A percentile compares a stretch with the other conserved stretches of the same genome.
These are phyloP conservation scores for Leptobrachium leishanense DNA, from an alignment of 2,113 vertebrate species.

Conservation along the genomic window DNA sequence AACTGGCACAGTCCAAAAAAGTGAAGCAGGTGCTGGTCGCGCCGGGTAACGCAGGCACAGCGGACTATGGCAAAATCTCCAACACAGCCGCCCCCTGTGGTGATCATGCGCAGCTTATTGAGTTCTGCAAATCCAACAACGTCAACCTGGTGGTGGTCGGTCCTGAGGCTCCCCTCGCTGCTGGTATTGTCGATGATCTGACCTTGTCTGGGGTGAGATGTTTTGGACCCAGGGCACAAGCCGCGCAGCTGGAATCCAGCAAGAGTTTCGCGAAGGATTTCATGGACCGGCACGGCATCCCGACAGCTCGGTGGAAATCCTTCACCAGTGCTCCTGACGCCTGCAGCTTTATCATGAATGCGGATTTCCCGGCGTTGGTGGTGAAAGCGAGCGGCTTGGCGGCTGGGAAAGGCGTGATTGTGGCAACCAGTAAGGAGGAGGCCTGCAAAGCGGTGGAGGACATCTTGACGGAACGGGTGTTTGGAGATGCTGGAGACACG, in stretches of 20 bases:
- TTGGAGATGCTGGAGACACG: slow-evolving; percentile 88
- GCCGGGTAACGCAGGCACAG: slow-evolving; percentile 85
- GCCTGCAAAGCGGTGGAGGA: slow-evolving; percentile 82
- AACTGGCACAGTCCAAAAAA: slow-evolving; percentile 78
- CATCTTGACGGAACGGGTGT: slow-evolving; percentile 87
- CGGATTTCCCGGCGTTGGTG: slow-evolving; percentile 81
- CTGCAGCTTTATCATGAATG: slow-evolving; percentile 81
- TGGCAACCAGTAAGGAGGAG: slow-evolving; percentile 76
- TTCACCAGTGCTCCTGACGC: slow-evolving; percentile 82
- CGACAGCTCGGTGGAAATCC: slow-evolving; percentile 86
- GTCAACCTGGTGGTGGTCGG: slow-evolving; percentile 79
- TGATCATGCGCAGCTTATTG: slow-evolving; percentile 80
- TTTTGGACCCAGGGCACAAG: slow-evolving; percentile 90
- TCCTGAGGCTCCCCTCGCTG: slow-evolving; percentile 77
- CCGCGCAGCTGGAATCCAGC: slow-evolving; percentile 89
- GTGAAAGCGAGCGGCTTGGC: slow-evolving; percentile 80
- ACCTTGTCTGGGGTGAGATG: slow-evolving; percentile 79
- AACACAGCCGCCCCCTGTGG: slow-evolving; percentile 80
- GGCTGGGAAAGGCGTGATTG: slow-evolving; percentile 79
- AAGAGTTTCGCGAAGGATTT: slow-evolving; percentile 93
- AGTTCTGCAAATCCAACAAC: slow-evolving; percentile 84
- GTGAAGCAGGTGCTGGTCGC: slow-evolving; percentile 83
- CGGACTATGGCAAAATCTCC: slow-evolving; percentile 73
- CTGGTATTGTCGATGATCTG: slow-evolving; percentile 88
- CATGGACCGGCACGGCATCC: slow-evolving; percentile 86